These are phyloP conservation scores for Myiothlypis chrysogaster DNA, from an alignment of 2,797 vertebrate genomes.

Conservation along the genomic window DNA sequence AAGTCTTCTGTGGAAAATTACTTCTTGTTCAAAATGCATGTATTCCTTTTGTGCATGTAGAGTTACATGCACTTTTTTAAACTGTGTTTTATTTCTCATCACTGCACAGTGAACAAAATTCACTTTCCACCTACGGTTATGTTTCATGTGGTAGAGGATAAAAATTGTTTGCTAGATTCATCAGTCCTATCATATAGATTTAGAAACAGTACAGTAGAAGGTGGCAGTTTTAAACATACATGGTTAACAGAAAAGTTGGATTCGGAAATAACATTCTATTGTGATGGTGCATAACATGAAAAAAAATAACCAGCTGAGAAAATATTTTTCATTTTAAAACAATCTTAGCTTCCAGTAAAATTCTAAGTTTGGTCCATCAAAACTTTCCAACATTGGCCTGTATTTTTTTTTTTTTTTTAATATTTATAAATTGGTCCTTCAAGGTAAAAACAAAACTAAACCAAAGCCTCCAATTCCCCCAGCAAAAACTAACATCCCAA, in stretches of 20 bases:
- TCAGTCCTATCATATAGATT: background rate
- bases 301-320: background rate
- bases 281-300: background rate
- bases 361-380: background rate
- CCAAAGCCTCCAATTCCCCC: accelerated
- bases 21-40: background rate
- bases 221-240: background rate
- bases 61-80: background rate
- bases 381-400: background rate
- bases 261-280: background rate
- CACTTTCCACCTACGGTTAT: background rate
- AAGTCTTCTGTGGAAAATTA: background rate
- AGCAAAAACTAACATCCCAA: background rate
- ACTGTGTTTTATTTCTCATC: background rate
- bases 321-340: background rate
- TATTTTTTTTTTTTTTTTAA: background rate
- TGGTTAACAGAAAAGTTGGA: background rate
- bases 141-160: background rate
- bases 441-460: background rate
- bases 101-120: background rate
- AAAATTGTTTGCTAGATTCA: background rate
- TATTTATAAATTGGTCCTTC: background rate
- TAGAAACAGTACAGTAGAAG: background rate
- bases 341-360: background rate
- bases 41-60: background rate